Evolutionary conservation across 1,140 invertebrate species (phyloP), one percentile per base, ranked within the genome.

Genomic region (Aphelinus certus): DNA sequence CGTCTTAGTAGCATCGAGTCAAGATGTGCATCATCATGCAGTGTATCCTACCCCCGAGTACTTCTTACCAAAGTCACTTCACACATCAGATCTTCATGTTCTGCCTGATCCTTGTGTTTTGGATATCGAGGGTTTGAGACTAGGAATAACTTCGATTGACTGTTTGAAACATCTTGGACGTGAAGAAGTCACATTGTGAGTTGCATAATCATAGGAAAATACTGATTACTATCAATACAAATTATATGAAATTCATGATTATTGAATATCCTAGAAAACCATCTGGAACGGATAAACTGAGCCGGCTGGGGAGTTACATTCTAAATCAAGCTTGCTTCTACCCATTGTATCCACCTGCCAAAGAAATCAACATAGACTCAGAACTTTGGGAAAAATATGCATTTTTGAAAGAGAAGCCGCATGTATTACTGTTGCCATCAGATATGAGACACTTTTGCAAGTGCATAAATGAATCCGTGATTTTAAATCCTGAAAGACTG

Each of bases 1-100:
- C 43, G 88, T 95, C 5, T 81, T 97, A 48, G 90, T 96, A 49
- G 89, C 95, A 5, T 95, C 93, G 10, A 87, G 88, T 53, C 91
- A 92, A 83, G 96, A 98, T 82, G 90, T 91, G 0, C 93, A 95
- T 85, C 91, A 94, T 76, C 88, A 93, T 70, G 88, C 91, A 45
- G 90, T 97, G 0, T 97, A 94, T 87, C 96, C 96, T 3, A 96
- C 95, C 1, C 93, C 93, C 4, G 91, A 95, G 5, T 94, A 91
- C 77, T 69, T 77, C 45, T 42, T 84, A 45, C 73, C 79, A 76
- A 84, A 74, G 77, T 81, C 86, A 2, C 82, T 86, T 42, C 88
- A 88, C 77, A 89, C 86, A 53, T 68, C 88, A 7, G 93, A 93
- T 82, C 80, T 95, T 10, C 88, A 89, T 63, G 84, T 92, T 56